Percentiles rank a stretch among this genome's conserved stretches.
phyloP scores from a whole-genome alignment of 2,888 invertebrate species.

The Sinodicranocentrus sp. region DNA sequence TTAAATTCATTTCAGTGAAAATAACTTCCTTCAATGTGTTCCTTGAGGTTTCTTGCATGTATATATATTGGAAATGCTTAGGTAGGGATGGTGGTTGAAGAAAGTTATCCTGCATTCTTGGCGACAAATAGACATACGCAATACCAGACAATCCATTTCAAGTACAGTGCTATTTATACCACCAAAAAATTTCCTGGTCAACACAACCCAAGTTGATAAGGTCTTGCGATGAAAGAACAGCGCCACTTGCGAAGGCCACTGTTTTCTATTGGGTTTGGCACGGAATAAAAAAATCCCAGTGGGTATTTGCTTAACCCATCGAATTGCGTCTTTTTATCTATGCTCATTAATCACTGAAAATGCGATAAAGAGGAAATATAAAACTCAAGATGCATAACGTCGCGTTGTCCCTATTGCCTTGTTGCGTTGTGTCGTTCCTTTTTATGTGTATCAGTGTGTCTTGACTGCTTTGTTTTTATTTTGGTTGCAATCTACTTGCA shows the following conservation, averaged over 20 bases:
- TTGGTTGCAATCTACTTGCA: too few species aligned
- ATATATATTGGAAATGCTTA: too few species aligned
- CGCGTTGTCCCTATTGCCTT: too few species aligned
- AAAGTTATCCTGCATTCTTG: too few species aligned
- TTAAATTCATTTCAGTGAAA: not conserved
- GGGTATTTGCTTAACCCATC: not conserved
- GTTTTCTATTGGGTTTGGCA: not conserved
- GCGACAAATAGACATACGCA: too few species aligned
- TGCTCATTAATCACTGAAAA: constrained; percentile 14
- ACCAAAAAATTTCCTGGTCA: not conserved
- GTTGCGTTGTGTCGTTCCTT: too few species aligned
- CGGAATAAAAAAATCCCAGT: not conserved
- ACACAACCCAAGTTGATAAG: constrained; percentile 16
- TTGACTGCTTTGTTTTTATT: too few species aligned
- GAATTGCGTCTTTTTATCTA: constrained; percentile 24
- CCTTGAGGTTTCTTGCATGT: not conserved
- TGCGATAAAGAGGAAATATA: not conserved
- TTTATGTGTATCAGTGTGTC: too few species aligned
- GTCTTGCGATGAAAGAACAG: constrained; percentile 1
- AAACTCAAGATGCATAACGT: constrained; percentile 9
- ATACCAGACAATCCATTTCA: too few species aligned
- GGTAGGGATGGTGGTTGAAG: too few species aligned
- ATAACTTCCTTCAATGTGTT: not conserved
- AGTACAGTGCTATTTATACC: too few species aligned
- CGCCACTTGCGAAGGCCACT: not conserved